Conservation (phyloP, 2,888 invertebrate species). For the Lissonota sp. region DNA sequence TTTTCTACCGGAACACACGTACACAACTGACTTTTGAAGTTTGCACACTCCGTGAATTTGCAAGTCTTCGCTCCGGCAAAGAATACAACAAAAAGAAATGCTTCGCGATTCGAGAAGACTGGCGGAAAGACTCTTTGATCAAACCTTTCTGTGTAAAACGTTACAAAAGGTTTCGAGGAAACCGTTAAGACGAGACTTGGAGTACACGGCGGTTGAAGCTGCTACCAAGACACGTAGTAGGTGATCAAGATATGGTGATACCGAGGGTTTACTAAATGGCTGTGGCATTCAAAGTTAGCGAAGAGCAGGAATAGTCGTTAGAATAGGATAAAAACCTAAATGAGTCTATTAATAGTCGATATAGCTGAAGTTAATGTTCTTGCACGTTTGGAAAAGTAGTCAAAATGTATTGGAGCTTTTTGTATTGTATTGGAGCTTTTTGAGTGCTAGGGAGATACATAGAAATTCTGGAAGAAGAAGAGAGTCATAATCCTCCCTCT, state of each 20-base stretch:
- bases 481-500: too few relatives aligned
- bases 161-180: too few relatives aligned
- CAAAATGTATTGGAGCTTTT: too few relatives aligned
- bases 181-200: not conserved
- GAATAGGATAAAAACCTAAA: constrained; percentile 80
- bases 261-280: not conserved
- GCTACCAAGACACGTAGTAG: not conserved
- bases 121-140: too few relatives aligned
- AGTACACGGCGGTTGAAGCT: too few relatives aligned
- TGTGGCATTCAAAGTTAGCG: not conserved
- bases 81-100: constrained; percentile 1
- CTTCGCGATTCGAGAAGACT: not conserved
- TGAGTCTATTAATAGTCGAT: too few relatives aligned
- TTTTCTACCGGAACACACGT: not conserved
- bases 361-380: too few relatives aligned
- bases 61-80: not conserved
- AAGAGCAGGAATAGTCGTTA: constrained; percentile 11
- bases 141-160: too few relatives aligned
- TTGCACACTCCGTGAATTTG: constrained; percentile 7
- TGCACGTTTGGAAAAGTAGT: too few relatives aligned
- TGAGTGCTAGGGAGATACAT: too few relatives aligned
- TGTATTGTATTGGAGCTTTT: too few relatives aligned
- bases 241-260: not conserved
- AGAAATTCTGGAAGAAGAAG: too few relatives aligned
- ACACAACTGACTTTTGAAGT: constrained; percentile 23